Conservation (phyloP, 2,888 invertebrate species). For the Nycteola revayana region DNA sequence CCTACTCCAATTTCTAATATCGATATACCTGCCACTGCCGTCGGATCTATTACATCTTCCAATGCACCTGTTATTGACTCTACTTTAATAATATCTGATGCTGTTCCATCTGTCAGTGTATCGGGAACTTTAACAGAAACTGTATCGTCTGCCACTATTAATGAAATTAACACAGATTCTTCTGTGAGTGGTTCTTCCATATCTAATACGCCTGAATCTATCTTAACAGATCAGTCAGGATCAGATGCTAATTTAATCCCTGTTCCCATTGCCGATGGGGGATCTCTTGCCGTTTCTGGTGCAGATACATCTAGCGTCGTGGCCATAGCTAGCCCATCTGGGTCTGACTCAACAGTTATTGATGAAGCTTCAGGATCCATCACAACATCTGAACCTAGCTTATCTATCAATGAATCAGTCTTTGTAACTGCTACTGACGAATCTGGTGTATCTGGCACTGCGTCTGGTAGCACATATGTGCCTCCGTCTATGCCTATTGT, state of each 20-base stretch:
- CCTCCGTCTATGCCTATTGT: no score
- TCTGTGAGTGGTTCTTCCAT: neutral
- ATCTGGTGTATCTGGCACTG: neutral
- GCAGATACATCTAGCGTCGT: neutral
- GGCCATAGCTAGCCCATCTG: slow-evolving; percentile 1
- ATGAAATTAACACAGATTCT: neutral
- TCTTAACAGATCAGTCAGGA: no score
- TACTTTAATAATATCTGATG: neutral
- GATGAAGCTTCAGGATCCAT: neutral
- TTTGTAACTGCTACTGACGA: neutral
- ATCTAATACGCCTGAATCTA: neutral
- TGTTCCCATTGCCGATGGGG: no score
- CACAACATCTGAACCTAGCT: neutral
- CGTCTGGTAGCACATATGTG: neutral
- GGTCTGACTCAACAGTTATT: neutral
- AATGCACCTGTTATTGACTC: neutral
- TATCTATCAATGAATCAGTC: neutral
- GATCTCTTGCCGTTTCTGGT: neutral
- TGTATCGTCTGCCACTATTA: neutral
- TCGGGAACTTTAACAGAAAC: neutral
- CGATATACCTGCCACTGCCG: neutral
- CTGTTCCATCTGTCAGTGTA: neutral
- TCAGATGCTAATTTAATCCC: no score
- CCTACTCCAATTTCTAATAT: neutral
- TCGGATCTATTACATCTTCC: neutral